phyloP scores from a whole-genome alignment of 2,797 vertebrate species.

The Momotus momota region DNA sequence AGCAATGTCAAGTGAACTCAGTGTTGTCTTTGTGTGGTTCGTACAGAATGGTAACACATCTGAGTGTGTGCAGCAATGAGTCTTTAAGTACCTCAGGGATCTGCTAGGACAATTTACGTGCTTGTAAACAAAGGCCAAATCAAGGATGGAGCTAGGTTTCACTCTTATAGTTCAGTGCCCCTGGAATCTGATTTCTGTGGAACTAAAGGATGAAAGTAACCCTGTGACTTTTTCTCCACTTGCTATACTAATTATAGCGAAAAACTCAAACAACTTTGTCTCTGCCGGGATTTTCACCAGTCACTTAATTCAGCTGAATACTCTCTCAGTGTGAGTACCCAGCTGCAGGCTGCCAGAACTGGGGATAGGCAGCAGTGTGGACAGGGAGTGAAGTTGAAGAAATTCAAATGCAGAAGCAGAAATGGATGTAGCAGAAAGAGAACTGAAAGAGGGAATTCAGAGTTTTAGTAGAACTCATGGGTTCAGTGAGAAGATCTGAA shows the following conservation, averaged over 20 bases:
- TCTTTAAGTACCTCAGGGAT: not conserved
- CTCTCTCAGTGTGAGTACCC: not conserved
- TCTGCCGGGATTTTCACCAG: not conserved
- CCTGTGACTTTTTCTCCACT: not conserved
- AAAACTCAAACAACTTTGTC: not conserved
- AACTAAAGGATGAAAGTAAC: not conserved
- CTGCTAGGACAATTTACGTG: not conserved
- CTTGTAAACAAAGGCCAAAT: not conserved
- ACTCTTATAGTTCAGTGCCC: not conserved
- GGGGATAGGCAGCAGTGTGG: too few species aligned
- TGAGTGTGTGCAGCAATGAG: not conserved
- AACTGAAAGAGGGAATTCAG: not conserved
- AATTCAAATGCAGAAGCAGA: not conserved
- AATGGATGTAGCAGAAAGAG: not conserved
- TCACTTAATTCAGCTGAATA: not conserved
- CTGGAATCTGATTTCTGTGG: not conserved
- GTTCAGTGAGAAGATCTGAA: not conserved
- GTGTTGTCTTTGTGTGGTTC: not conserved
- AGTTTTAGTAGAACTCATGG: not conserved
- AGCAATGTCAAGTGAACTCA: not conserved
- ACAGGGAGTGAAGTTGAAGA: not conserved
- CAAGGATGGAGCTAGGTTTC: not conserved
- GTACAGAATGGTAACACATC: not conserved
- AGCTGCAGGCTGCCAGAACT: not conserved
- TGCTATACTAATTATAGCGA: not conserved